Evolutionary conservation across 2,797 vertebrate genomes (phyloP).

Genomic region (Sebastiscus tertius): DNA sequence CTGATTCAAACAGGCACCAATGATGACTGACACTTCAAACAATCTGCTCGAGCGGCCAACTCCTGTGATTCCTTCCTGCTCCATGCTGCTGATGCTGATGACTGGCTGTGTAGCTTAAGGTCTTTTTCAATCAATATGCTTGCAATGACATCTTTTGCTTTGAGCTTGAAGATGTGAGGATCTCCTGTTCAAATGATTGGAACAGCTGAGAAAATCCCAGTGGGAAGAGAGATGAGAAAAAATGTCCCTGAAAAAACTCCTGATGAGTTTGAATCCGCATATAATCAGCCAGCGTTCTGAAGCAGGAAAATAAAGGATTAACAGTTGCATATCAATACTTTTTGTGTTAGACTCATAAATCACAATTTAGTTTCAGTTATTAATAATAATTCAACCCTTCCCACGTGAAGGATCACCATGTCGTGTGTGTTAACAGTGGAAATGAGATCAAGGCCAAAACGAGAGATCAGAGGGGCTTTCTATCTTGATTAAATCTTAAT

Average conservation of each 20-base stretch:
- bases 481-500: constrained; percentile 64
- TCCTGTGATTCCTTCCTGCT: constrained; percentile 36
- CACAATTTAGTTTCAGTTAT: background rate
- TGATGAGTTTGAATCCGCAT: constrained; percentile 13
- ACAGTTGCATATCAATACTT: background rate
- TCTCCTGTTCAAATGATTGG: constrained; percentile 21
- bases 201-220: constrained; percentile 39
- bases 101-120: background rate
- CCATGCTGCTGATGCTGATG: constrained; percentile 6
- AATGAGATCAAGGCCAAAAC: constrained; percentile 41
- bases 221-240: constrained; percentile 2
- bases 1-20: constrained; percentile 45
- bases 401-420: background rate
- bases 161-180: background rate
- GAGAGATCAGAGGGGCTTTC: constrained; percentile 52
- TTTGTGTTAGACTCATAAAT: constrained; percentile 4
- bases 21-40: constrained; percentile 47
- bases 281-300: background rate
- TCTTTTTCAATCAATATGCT: background rate
- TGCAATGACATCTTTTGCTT: constrained; percentile 6
- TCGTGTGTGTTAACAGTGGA: constrained; percentile 18
- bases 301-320: background rate
- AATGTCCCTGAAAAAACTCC: constrained; percentile 4
- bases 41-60: constrained; percentile 19
- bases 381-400: background rate